Base-by-base conservation (phyloP, 2,113 vertebrate genomes). In the Psittacara wagleri region DNA sequence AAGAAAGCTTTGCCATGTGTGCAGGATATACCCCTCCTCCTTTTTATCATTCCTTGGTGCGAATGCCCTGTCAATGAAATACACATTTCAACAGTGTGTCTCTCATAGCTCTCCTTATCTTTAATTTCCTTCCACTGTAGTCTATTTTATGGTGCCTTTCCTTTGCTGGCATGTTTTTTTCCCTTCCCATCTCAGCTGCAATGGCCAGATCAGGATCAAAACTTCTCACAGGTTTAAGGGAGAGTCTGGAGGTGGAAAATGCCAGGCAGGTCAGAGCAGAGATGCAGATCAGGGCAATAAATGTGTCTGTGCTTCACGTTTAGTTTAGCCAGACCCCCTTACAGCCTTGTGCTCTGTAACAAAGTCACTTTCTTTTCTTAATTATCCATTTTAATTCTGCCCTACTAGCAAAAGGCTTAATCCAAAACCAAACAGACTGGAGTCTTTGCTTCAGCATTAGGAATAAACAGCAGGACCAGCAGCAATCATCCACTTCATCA, bases 91-190 rank as follows among this genome's bases (percentile, higher is more conserved):
- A 78, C 72, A 82, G 67, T 9, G 57, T 75, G 41, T 83, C 68
- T 88, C 59, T 94, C 70, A 90, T 94, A 89, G 89, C 76, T 92
- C 59, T 94, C 52, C 91, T 93, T 94, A 94, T 94, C 94, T 97
- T 96, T 95, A 93, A 94, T 96, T 95, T 96, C 85, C 66, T 95
- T 95, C 69, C 81, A 79, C 94, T 90, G 17, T 69, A 95, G 89
- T 68, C 74, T 95, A 69, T 87, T 92, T 93, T 77, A 90, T 27
- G 39, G 13, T 86, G 43, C 55, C 69, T 91, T 90, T 81, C 83
- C 68, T 79, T 79, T 64, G 44, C 73, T 84, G 28, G 35, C 66
- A 59, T 10, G 43, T 80, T 66, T 90, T 87, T 72, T 85, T 29
- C 20, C 15, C 9, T 93, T 80, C 43, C 22, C 27, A 78, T 95